Evolutionary conservation across 2,113 vertebrate species (phyloP).

Genomic region (Poecile atricapillus): DNA sequence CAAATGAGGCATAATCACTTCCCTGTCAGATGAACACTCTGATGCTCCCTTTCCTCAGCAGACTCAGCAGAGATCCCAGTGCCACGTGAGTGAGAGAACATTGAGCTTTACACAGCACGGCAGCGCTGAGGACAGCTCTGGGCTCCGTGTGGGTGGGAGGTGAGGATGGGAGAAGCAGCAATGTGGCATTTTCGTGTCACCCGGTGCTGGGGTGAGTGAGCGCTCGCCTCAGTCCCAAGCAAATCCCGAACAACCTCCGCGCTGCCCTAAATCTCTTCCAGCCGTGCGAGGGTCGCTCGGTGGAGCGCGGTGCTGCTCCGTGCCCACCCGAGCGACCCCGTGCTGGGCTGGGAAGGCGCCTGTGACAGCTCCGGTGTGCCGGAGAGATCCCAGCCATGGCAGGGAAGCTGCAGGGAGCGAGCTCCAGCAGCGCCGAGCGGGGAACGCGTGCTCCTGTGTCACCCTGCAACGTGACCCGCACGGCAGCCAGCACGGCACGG

Average conservation of each 20-base stretch:
- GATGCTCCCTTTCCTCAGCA: neutral
- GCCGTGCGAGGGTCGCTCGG: neutral
- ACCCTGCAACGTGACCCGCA: neutral
- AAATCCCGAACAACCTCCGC: accelerated
- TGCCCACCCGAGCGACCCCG: no score
- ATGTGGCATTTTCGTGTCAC: neutral
- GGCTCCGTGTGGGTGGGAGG: neutral
- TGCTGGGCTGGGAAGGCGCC: neutral
- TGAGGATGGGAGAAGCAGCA: neutral
- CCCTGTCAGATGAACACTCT: neutral
- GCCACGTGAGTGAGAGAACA: neutral
- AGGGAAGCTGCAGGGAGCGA: neutral
- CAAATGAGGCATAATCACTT: neutral
- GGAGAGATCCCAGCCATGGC: neutral
- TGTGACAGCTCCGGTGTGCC: neutral
- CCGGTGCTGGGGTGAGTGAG: neutral
- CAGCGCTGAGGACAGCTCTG: neutral
- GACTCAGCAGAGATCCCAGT: neutral
- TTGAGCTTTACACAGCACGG: neutral
- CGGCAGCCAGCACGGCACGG: neutral
- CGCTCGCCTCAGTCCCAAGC: neutral
- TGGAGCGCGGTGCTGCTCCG: neutral
- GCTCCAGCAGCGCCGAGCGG: neutral
- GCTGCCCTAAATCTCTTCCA: neutral
- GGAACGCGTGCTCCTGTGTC: neutral